Conservation (phyloP, 2,888 invertebrate species). For the Oligia fasciuncula region DNA sequence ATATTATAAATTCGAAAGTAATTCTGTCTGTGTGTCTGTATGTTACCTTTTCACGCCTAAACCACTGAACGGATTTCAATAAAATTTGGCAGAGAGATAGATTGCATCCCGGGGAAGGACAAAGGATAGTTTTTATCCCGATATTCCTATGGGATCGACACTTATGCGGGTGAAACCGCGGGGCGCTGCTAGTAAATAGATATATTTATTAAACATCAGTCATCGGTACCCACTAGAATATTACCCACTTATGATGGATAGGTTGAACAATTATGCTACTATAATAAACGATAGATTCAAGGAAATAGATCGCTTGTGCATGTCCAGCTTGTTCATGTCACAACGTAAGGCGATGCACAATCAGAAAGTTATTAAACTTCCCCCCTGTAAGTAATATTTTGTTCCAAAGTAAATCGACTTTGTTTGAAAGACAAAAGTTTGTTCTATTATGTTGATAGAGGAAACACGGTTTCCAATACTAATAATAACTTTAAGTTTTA, state of each 20-base stretch:
- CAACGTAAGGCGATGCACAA: constrained; percentile 1
- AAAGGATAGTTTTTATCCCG: too few relatives aligned
- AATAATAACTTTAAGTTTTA: background rate
- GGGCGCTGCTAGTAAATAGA: background rate
- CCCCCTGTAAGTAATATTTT: constrained; percentile 14
- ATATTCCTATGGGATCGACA: too few relatives aligned
- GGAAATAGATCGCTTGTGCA: constrained; percentile 19
- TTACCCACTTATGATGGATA: constrained; percentile 41
- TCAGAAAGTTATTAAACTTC: constrained; percentile 43
- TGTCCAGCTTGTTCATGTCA: background rate
- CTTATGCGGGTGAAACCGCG: too few relatives aligned
- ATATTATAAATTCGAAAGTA: too few relatives aligned
- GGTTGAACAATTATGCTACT: constrained; percentile 41
- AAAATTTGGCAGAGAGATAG: too few relatives aligned
- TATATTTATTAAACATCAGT: constrained; percentile 44
- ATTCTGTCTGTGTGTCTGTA: too few relatives aligned
- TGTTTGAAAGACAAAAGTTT: constrained; percentile 31
- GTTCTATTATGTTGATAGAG: constrained; percentile 2
- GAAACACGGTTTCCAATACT: background rate
- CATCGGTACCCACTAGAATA: constrained; percentile 13
- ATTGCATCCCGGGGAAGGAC: too few relatives aligned
- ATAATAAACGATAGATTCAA: constrained; percentile 1
- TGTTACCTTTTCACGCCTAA: too few relatives aligned
- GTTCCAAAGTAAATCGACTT: constrained; percentile 32
- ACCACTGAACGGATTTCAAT: too few relatives aligned